Evolutionary conservation across 2,888 invertebrate species (phyloP), one percentile per base, ranked within the genome.

Genomic region (Protodeltote pygarga): DNA sequence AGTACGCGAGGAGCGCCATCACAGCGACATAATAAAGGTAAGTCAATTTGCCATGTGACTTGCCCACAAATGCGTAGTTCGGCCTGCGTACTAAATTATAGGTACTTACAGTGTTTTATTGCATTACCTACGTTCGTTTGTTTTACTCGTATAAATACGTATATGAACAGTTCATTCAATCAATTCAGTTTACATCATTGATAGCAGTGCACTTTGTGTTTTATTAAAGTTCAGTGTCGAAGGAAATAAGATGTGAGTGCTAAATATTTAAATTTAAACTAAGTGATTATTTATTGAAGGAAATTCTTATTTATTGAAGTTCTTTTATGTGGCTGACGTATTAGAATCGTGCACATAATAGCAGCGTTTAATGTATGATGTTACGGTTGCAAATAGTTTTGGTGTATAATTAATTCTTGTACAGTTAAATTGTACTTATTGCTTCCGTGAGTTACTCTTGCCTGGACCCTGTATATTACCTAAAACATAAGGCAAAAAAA

Each of bases 201-300:
- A 65, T 65, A 65, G 54, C 40, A 38, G 65, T 60, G 60, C 65
- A 59, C 61, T 58, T 33, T 31, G 34, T 45, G 46, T 46, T n/a
- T 38, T 51, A 51, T 51, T 46, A 10, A 58, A 58, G 52, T 52
- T 41, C 52, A 46, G 41, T 58, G 40, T 45, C 45, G 21, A 46
- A 40, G 32, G 40, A 47, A 50, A 55, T 44, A 42, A 40, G n/a
- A 47, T 28, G 61, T 61, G 52, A 61, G 60, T 61, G 38, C 35
- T 29, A 38, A 25, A 62, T 62, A 55, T 55, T 55, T 41, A 38
- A 38, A 55, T 62, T 41, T 29, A 62, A 55, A 55, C 29, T 48
- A 55, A 62, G 37, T 40, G 48, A 31, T 14, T 13, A 33, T 55
- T 41, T 48, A 62, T 62, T 62, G 40, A 32, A 29, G 41, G 31